A percentile compares a stretch with the other conserved stretches of the same genome.
Evolutionary conservation across 2,888 invertebrate species (phyloP).

Genomic region (Chrysodeixis includens): DNA sequence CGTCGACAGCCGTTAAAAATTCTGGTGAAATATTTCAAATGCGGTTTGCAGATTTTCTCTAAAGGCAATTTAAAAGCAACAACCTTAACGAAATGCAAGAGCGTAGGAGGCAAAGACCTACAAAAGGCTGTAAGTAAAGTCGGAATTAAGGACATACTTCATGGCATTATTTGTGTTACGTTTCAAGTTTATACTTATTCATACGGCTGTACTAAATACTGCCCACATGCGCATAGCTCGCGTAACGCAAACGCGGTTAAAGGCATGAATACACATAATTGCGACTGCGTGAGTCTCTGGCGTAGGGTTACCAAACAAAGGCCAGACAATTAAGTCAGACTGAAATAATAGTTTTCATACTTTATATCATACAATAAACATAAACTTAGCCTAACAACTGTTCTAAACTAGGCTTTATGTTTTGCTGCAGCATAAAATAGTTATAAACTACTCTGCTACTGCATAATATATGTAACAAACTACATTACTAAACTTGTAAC

Average conservation of each 20-base stretch:
- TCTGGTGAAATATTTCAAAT: conserved; percentile 3
- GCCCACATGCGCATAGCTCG: conserved; percentile 57
- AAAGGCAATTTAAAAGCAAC: conserved; percentile 20
- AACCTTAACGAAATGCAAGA: conserved; percentile 23
- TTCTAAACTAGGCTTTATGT: not conserved
- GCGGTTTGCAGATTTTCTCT: conserved; percentile 2
- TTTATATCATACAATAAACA: not conserved
- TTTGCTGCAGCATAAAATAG: conserved; percentile 1
- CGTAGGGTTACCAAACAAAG: conserved; percentile 53
- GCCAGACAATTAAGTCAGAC: conserved; percentile 13
- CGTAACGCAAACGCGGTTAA: conserved; percentile 59
- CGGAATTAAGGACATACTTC: conserved; percentile 57
- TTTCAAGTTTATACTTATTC: conserved; percentile 60
- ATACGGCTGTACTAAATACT: conserved; percentile 56
- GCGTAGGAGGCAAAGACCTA: conserved; percentile 38
- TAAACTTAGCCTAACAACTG: not conserved
- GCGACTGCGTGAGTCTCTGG: conserved; percentile 60
- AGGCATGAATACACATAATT: conserved; percentile 72
- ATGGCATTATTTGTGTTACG: conserved; percentile 52
- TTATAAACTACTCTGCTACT: not conserved
- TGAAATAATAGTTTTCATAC: conserved; percentile 4
- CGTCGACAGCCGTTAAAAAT: conserved; percentile 8
- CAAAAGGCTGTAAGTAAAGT: conserved; percentile 40
- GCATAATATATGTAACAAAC: not conserved
- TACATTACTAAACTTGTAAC: not conserved